A percentile compares a stretch with the other conserved stretches of the same genome.
phyloP scores from a whole-genome alignment of 1,140 invertebrate species.

The Zaprionus ghesquierei region DNA sequence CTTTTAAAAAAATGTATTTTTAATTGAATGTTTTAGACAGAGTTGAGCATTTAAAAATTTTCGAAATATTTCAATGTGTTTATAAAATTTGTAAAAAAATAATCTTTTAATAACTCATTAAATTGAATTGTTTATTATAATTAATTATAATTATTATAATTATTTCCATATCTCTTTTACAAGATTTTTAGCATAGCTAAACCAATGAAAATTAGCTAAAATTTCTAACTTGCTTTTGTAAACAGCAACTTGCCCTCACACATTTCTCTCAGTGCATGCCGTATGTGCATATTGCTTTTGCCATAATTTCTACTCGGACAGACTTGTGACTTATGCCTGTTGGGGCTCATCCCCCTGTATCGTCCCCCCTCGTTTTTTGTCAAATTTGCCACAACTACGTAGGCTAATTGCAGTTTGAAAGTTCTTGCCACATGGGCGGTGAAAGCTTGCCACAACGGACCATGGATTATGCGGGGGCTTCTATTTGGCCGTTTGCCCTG shows the following conservation, averaged over 20 bases:
- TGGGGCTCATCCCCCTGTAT: not conserved
- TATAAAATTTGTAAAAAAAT: too few relatives aligned
- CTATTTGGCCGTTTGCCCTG: not conserved
- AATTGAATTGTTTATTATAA: too few relatives aligned
- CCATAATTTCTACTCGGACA: slow-evolving; percentile 27
- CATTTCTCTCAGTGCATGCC: not conserved
- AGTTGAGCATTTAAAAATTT: too few relatives aligned
- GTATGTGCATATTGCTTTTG: slow-evolving; percentile 12
- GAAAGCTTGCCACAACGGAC: slow-evolving; percentile 2
- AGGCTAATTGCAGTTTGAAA: slow-evolving; percentile 40
- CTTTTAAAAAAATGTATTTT: too few relatives aligned
- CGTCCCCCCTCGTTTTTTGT: slow-evolving; percentile 3
- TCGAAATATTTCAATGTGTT: too few relatives aligned
- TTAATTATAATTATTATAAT: too few relatives aligned
- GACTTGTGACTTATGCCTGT: slow-evolving; percentile 28
- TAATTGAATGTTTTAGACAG: too few relatives aligned
- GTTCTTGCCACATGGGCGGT: slow-evolving; percentile 41
- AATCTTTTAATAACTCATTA: too few relatives aligned
- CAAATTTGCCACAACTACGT: slow-evolving; percentile 33
- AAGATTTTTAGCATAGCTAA: too few relatives aligned
- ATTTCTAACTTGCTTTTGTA: not conserved
- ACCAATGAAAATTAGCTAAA: too few relatives aligned
- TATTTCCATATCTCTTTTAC: too few relatives aligned
- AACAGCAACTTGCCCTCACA: not conserved
- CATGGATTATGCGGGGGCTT: not conserved